Percentiles rank a stretch among this genome's conserved stretches.
phyloP scores from a whole-genome alignment of 1,140 invertebrate species.

The Cherax destructor region DNA sequence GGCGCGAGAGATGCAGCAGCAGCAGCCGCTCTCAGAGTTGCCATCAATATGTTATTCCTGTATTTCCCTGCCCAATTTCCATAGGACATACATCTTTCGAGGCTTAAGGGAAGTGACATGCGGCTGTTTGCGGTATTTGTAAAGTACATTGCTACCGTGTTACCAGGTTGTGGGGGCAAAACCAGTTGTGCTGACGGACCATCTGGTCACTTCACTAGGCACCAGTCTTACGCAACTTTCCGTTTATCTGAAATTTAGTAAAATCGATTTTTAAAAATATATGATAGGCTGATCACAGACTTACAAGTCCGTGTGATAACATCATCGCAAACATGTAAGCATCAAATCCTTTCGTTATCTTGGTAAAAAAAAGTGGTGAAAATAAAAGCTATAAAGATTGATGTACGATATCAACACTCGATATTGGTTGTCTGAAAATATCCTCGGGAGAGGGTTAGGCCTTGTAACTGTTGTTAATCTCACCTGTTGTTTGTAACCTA shows the following conservation, averaged over 20 bases:
- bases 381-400: too few relatives aligned
- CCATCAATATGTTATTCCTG: slow-evolving; percentile 4
- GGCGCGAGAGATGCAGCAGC: not conserved
- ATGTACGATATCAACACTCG: too few relatives aligned
- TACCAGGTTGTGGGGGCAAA: not conserved
- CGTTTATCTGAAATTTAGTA: not conserved
- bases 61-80: not conserved
- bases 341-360: too few relatives aligned
- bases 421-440: too few relatives aligned
- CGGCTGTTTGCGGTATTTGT: not conserved
- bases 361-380: too few relatives aligned
- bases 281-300: too few relatives aligned
- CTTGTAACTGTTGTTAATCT: too few relatives aligned
- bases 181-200: not conserved
- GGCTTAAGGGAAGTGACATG: not conserved
- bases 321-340: too few relatives aligned
- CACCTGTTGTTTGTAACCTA: too few relatives aligned
- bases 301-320: too few relatives aligned
- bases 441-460: too few relatives aligned
- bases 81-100: not conserved
- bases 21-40: slow-evolving; percentile 9
- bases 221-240: not conserved
- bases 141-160: not conserved
- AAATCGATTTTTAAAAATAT: too few relatives aligned
- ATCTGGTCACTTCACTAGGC: not conserved